These are phyloP conservation scores for Poecile montanus DNA, from an alignment of 2,797 vertebrate species.

Conservation along the genomic window DNA sequence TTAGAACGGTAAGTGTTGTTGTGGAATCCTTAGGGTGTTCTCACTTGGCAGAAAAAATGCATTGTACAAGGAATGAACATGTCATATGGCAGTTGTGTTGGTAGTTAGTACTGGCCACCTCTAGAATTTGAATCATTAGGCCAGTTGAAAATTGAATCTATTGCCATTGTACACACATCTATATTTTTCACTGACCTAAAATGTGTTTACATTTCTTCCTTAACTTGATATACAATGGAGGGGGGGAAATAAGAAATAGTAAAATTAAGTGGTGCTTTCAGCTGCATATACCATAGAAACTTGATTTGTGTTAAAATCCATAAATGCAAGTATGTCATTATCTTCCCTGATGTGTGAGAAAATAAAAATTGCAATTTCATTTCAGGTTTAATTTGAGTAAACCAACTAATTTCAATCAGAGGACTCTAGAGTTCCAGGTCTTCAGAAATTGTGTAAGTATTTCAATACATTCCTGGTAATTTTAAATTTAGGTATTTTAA, in stretches of 20 bases:
- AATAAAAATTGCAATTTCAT: neutral
- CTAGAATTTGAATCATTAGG: neutral
- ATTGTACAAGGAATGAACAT: neutral
- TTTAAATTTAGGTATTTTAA: neutral
- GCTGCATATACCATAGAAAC: neutral
- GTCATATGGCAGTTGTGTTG: neutral
- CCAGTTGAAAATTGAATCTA: neutral
- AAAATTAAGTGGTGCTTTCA: neutral
- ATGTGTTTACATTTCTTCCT: neutral
- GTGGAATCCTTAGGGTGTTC: neutral
- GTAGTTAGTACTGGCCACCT: neutral
- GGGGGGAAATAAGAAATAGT: neutral
- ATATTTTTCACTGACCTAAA: neutral
- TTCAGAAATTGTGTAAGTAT: conserved; percentile 90
- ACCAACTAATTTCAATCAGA: conserved; percentile 84
- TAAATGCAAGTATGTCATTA: neutral
- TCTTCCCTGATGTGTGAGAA: neutral
- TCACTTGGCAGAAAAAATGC: neutral
- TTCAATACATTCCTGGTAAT: neutral
- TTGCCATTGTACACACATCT: neutral
- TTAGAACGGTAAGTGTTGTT: conserved; percentile 83
- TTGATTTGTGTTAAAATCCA: neutral
- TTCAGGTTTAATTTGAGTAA: conserved; percentile 91
- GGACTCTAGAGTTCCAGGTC: conserved; percentile 93
- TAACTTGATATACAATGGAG: neutral